Percentiles rank a stretch among this genome's conserved stretches.
Conservation (phyloP, 1,140 invertebrate species). For the Eubasilissa regina region DNA sequence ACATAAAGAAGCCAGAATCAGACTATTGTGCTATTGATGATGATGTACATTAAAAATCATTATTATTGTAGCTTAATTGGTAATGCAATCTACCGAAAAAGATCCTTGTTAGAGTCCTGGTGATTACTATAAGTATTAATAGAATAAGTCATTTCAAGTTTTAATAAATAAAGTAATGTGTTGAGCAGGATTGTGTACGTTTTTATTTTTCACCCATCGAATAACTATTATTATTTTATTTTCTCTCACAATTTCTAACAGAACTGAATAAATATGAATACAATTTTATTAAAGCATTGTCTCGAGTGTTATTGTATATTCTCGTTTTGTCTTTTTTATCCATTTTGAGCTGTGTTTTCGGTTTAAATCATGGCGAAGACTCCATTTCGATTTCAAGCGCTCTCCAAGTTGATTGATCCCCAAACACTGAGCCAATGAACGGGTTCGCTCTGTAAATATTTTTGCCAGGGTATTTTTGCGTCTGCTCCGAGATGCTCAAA, state of each 20-base stretch:
- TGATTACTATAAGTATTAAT: too few species aligned
- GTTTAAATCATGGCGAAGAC: slow-evolving; percentile 8
- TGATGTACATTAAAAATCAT: too few species aligned
- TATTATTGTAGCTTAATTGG: too few species aligned
- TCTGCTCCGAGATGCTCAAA: slow-evolving; percentile 14
- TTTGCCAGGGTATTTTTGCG: slow-evolving; percentile 23
- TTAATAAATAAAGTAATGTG: background rate
- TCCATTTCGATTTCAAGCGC: slow-evolving; percentile 1
- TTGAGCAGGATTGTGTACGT: background rate
- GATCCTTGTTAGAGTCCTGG: too few species aligned
- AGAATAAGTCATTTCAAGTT: too few species aligned
- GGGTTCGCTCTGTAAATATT: slow-evolving; percentile 8
- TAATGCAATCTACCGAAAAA: too few species aligned
- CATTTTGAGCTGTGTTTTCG: background rate
- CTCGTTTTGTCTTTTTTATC: slow-evolving; percentile 13
- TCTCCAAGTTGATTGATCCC: slow-evolving; percentile 25
- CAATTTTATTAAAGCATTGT: slow-evolving; percentile 29
- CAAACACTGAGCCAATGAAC: slow-evolving; percentile 22
- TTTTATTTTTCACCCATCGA: background rate
- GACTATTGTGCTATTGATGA: too few species aligned
- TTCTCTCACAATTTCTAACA: background rate
- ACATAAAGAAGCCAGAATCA: too few species aligned
- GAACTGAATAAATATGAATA: slow-evolving; percentile 26
- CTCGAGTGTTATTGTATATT: slow-evolving; percentile 16
- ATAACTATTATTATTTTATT: background rate